Evolutionary conservation across 1,140 invertebrate genomes (phyloP).

Genomic region (Fopius arisanus): DNA sequence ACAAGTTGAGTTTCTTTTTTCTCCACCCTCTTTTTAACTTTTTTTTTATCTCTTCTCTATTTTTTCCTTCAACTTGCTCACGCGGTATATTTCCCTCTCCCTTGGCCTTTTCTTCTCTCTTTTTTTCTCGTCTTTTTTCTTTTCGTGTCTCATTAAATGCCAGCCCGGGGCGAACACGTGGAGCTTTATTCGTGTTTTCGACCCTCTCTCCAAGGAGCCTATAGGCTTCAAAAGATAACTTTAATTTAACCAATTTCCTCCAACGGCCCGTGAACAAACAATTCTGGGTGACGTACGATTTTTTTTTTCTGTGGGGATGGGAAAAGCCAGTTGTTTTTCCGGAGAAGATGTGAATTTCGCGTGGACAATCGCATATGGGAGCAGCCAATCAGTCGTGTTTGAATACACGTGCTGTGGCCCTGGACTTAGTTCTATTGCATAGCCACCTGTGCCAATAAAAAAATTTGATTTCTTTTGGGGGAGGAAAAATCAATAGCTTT

Average conservation of each 20-base stretch:
- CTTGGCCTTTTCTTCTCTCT: background rate
- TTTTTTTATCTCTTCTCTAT: background rate
- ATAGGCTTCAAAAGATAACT: background rate
- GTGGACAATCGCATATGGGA: no score
- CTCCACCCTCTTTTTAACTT: background rate
- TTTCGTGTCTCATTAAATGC: slow-evolving; percentile 40
- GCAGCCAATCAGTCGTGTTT: no score
- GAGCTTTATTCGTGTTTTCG: slow-evolving; percentile 32
- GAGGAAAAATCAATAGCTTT: no score
- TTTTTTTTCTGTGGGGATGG: no score
- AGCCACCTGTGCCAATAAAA: no score
- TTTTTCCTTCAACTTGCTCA: background rate
- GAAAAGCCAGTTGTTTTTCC: no score
- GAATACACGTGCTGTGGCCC: no score
- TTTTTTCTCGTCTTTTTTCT: slow-evolving; percentile 3
- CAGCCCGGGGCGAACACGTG: slow-evolving; percentile 32
- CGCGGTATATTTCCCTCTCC: slow-evolving; percentile 8
- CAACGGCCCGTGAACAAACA: background rate
- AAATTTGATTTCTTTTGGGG: no score
- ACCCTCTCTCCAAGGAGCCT: background rate
- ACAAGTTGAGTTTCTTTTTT: background rate
- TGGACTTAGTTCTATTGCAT: no score
- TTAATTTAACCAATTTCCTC: slow-evolving; percentile 41
- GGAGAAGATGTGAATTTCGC: no score
- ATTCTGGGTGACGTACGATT: background rate